phyloP scores from a whole-genome alignment of 2,797 vertebrate species.

The Botia almorhae region DNA sequence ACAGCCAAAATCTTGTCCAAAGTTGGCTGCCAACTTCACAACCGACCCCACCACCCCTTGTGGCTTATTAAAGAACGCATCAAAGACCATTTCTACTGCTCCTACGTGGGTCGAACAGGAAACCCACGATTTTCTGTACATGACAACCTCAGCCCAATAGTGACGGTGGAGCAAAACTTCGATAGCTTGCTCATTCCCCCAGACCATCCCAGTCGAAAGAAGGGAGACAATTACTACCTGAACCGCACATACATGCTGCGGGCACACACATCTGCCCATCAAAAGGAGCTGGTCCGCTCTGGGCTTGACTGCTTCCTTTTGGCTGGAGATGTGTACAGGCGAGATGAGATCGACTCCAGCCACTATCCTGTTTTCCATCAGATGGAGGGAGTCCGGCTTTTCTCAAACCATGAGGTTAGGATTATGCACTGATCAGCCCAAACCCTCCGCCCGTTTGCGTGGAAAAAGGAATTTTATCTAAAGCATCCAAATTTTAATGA shows the following conservation, averaged over 20 bases:
- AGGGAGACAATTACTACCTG: slow-evolving; percentile 93
- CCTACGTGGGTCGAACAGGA: slow-evolving; percentile 77
- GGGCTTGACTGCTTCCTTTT: slow-evolving; percentile 91
- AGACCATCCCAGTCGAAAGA: slow-evolving; percentile 86
- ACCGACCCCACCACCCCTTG: slow-evolving; percentile 86
- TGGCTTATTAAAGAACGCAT: slow-evolving; percentile 94
- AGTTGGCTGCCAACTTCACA: slow-evolving; percentile 89
- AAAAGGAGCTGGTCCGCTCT: slow-evolving; percentile 88
- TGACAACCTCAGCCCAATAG: slow-evolving; percentile 87
- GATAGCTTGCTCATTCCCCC: slow-evolving; percentile 89
- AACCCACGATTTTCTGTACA: slow-evolving; percentile 89
- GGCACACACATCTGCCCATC: slow-evolving; percentile 94
- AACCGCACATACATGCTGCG: slow-evolving; percentile 88
- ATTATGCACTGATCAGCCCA: background rate
- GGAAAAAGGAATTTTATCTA: background rate
- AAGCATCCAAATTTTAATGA: slow-evolving; percentile 6
- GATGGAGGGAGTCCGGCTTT: slow-evolving; percentile 93
- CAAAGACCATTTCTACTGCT: slow-evolving; percentile 89
- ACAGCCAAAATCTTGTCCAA: slow-evolving; percentile 84
- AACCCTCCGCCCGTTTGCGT: background rate
- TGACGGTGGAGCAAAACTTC: slow-evolving; percentile 93
- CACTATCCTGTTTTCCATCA: slow-evolving; percentile 97
- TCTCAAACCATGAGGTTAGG: slow-evolving; percentile 86
- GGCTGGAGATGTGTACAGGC: slow-evolving; percentile 93
- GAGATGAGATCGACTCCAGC: slow-evolving; percentile 88